Evolutionary conservation across 1,140 invertebrate genomes (phyloP), one percentile per base, ranked within the genome.

Genomic region (Drosophila kanapiae): DNA sequence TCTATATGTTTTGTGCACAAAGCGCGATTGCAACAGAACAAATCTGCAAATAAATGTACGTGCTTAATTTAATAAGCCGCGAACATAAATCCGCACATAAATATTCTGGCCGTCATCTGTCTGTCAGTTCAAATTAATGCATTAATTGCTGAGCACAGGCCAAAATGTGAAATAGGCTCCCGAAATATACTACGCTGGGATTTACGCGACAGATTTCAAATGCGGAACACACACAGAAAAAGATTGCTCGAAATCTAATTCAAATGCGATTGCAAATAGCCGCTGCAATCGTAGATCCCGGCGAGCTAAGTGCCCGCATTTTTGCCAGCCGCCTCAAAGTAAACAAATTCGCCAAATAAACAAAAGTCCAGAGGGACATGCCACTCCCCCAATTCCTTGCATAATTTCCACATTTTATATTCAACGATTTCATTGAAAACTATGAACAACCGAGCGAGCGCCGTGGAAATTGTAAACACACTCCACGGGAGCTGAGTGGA

Each of bases 331-430:
- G 57, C 62, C 56, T 48, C 13, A 31, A 71, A 75, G 84, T 83
- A 86, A 86, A 77, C 83, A 86, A 77, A 31, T 29, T 37, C 60
- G 35, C 13, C 6, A 56, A 53, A 70, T 75, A 82, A 64, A 76
- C 62, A 79, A 68, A 59, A 54, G 42, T 42, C 33, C 29, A 48
- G 33, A 23, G 43, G 27, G 35, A 59, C 42, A 33, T 37, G 42
- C 37, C 68, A 13, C 37, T 53, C 9, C 23, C n/a, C 9, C 13
- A 23, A 10, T 27, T 11, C 11, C 31, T 65, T 84, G 80, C 74
- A 82, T 70, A 86, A 86, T 82, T 86, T 67, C 29, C 51, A 38
- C 60, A 82, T 79, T 87, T 85, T 64, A 78, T 77, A 72, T 78
- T 64, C 40, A 83, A 69, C 42, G 45, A 82, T 75, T 67, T 84